Conservation (phyloP, 2,888 invertebrate species). For the Brenthis daphne region DNA sequence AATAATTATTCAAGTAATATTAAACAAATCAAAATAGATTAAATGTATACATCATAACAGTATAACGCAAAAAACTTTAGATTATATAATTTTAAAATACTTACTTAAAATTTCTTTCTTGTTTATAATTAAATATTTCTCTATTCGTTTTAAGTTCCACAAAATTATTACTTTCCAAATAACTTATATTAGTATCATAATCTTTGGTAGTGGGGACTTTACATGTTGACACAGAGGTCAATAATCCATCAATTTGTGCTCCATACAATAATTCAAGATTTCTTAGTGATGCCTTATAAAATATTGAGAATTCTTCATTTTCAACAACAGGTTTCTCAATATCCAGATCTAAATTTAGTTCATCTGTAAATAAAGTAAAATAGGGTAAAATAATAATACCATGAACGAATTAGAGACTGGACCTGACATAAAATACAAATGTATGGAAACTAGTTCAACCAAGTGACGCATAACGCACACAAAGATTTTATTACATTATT, state of each 20-base stretch:
- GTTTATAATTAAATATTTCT: conserved; percentile 36
- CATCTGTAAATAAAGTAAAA: too few species aligned
- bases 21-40: too few species aligned
- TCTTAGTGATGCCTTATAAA: conserved; percentile 40
- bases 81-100: too few species aligned
- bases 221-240: conserved; percentile 35
- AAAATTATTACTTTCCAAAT: conserved; percentile 45
- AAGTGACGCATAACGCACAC: too few species aligned
- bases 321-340: conserved; percentile 47
- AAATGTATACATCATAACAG: background rate
- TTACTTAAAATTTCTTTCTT: too few species aligned
- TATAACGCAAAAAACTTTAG: background rate
- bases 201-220: conserved; percentile 39
- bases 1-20: too few species aligned
- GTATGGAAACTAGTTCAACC: too few species aligned
- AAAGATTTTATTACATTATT: too few species aligned
- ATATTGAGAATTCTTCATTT: conserved; percentile 54
- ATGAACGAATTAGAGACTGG: too few species aligned
- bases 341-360: too few species aligned
- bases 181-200: conserved; percentile 44
- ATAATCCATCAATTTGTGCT: conserved; percentile 53
- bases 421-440: too few species aligned
- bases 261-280: conserved; percentile 50
- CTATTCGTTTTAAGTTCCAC: conserved; percentile 52
- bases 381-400: too few species aligned